Percentiles rank a stretch among this genome's conserved stretches.
These are phyloP conservation scores for Phortica variegata DNA, from an alignment of 1,140 invertebrate species.

Conservation along the genomic window DNA sequence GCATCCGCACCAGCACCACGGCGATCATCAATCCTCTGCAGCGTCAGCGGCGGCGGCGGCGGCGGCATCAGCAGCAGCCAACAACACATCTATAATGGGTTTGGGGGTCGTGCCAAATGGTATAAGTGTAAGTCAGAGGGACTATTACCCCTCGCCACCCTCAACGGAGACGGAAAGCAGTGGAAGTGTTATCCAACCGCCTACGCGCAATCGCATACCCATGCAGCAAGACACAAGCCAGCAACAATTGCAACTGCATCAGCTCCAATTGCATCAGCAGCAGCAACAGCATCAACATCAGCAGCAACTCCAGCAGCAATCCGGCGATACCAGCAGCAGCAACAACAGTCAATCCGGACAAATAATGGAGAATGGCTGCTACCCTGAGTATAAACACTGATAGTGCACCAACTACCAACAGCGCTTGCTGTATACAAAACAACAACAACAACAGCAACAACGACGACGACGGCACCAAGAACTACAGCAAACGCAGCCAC, in stretches of 20 bases:
- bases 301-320: constrained; percentile 46
- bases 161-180: constrained; percentile 59
- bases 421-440: constrained; percentile 9
- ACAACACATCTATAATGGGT: constrained; percentile 51
- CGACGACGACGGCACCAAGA: constrained; percentile 3
- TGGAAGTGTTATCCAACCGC: constrained; percentile 56
- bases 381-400: constrained; percentile 63
- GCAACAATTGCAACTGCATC: constrained; percentile 26
- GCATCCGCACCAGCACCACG: constrained; percentile 56
- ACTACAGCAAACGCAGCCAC: background rate
- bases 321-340: constrained; percentile 54
- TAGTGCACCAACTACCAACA: constrained; percentile 49
- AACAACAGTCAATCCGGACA: constrained; percentile 57
- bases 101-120: constrained; percentile 52
- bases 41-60: constrained; percentile 32
- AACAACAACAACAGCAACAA: constrained; percentile 12
- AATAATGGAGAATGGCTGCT: constrained; percentile 58
- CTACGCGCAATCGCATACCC: constrained; percentile 29
- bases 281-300: constrained; percentile 35
- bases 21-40: constrained; percentile 54
- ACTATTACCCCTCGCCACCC: constrained; percentile 57
- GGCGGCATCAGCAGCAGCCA: constrained; percentile 33
- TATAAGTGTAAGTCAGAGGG: constrained; percentile 58
- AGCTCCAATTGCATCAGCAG: constrained; percentile 28
- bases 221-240: constrained; percentile 24